A percentile compares a stretch with the other conserved stretches of the same genome.
These are phyloP conservation scores for Steatornis caripensis DNA, from an alignment of 2,113 vertebrate genomes.

Conservation along the genomic window DNA sequence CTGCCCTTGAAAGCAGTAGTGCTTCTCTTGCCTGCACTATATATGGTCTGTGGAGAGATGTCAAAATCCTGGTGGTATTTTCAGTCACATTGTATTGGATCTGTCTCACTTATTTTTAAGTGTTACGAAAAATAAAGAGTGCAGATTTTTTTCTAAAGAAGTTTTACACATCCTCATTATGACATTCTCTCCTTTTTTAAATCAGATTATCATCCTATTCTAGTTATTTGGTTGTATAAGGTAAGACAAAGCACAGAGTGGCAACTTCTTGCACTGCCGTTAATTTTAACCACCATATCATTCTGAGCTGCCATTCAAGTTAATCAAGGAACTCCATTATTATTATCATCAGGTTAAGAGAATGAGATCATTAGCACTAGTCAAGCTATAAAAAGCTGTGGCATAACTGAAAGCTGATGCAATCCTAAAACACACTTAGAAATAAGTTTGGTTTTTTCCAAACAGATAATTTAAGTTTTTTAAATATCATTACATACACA, in stretches of 20 bases:
- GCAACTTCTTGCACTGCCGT: constrained; percentile 51
- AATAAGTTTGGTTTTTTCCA: neutral
- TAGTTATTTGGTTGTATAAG: constrained; percentile 42
- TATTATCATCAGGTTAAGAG: constrained; percentile 65
- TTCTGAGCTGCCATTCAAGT: constrained; percentile 68
- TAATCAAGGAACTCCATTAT: constrained; percentile 70
- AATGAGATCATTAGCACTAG: constrained; percentile 74
- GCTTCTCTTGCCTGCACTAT: neutral
- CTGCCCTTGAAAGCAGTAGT: neutral
- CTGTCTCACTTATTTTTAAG: neutral
- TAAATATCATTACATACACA: neutral
- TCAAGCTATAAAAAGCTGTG: constrained; percentile 65
- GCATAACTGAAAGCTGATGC: constrained; percentile 40
- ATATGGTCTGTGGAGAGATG: neutral
- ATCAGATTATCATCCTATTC: neutral
- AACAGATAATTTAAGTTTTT: neutral
- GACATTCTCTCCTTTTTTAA: neutral
- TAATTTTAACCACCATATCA: constrained; percentile 80
- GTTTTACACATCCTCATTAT: neutral
- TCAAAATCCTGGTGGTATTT: neutral
- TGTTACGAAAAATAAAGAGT: neutral
- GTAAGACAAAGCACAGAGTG: constrained; percentile 49
- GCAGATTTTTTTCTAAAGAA: neutral
- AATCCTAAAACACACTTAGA: neutral
- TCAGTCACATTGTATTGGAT: neutral